Conservation (phyloP, 2,888 invertebrate species). For the Podotricha telesiphe region DNA sequence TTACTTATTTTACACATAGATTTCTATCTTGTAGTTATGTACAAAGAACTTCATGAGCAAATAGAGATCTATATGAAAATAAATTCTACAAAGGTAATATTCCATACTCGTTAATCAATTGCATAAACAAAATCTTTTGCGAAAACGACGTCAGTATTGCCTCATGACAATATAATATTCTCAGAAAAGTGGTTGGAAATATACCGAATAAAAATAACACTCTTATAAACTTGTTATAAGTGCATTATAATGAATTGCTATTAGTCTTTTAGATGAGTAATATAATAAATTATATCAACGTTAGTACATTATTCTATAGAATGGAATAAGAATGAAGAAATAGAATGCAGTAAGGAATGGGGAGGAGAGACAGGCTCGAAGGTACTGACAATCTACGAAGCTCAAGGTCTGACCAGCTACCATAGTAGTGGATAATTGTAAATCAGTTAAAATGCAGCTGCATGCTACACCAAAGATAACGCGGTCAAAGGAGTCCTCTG, state of each 20-base stretch:
- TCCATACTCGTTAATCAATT: neutral
- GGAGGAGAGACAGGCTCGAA: too few species aligned
- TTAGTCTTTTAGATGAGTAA: neutral
- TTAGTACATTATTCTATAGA: neutral
- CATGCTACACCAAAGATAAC: too few species aligned
- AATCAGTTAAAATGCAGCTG: too few species aligned
- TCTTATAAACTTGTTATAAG: slow-evolving; percentile 15
- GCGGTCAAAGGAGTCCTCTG: too few species aligned
- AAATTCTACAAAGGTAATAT: neutral
- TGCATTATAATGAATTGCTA: neutral
- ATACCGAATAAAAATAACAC: slow-evolving; percentile 7
- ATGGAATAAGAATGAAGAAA: neutral
- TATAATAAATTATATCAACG: neutral
- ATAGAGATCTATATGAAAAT: neutral
- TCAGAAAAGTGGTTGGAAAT: slow-evolving; percentile 16
- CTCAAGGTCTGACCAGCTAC: too few species aligned
- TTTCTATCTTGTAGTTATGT: too few species aligned
- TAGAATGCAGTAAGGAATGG: too few species aligned
- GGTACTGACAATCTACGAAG: too few species aligned
- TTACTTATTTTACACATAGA: too few species aligned
- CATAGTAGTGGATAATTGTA: too few species aligned
- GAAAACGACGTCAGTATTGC: slow-evolving; percentile 3
- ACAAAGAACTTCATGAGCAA: too few species aligned
- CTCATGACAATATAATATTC: slow-evolving; percentile 3
- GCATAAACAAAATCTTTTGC: slow-evolving; percentile 13